Base-by-base conservation (phyloP, 2,797 vertebrate species). In the Alca torda region DNA sequence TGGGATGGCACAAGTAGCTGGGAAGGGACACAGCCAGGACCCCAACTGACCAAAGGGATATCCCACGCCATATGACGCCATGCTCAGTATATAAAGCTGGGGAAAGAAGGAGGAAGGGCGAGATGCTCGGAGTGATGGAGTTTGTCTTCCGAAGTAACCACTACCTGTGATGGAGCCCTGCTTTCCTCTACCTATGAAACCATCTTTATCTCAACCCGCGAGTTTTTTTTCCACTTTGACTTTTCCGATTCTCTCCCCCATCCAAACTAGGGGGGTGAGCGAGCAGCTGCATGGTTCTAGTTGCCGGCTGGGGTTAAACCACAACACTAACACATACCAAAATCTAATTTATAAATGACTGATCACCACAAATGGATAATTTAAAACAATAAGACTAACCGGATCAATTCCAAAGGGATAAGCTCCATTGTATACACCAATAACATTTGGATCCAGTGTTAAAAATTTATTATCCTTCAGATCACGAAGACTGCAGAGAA, bases 361-460 rank as follows among this genome's bases (percentile, higher is more conserved):
- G 50, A 89, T 19, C 20, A 51, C 10, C 39, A 35, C 56, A 60
- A 65, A 57, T 2, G 3, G 35, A 14, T 53, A 74, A 67, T 18
- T 16, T 31, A 53, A 37, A 39, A 41, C 20, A 75, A 9, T 4
- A 20, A n/a, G 78, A 98, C 99, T 98, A 84, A 99, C 99, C 4
- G 99, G 99, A 89, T 99, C 99, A 33, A 99, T 99, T 87, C 99
- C 99, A 25, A 99, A 97, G 51, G 99, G 99, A 81, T 99, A 99
- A 4, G 98, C 98, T 69, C 99, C 99, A 8, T 9, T 98, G 97
- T 99, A 99, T 63, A 99, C 99, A 46, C 99, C 99, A 1, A 97
- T 97, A 43, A 99, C 68, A 21, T 98, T 99, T 25, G 99, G 99
- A 97, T 99, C 98, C 95, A 99, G 91, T 48, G 98, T 97, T 63